Evolutionary conservation across 2,113 vertebrate species (phyloP).

Genomic region (Dolichallabes microphthalmus): DNA sequence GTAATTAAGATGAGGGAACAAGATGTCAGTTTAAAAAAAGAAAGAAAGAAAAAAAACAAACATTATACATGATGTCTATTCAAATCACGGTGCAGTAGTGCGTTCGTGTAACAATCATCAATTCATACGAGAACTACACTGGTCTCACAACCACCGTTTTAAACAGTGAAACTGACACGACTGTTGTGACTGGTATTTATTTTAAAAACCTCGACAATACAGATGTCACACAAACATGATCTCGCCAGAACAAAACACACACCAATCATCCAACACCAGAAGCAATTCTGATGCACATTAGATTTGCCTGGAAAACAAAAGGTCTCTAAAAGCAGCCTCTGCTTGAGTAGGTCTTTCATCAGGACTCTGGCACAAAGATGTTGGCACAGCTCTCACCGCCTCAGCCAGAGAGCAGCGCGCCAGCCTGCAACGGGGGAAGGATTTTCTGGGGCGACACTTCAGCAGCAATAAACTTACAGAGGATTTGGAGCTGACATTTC

Average conservation of each 20-base stretch:
- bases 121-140: neutral
- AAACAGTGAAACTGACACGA: neutral
- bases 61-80: neutral
- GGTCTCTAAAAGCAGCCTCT: neutral
- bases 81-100: neutral
- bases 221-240: neutral
- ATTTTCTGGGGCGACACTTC: slow-evolving; percentile 35
- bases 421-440: slow-evolving; percentile 17
- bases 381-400: slow-evolving; percentile 4
- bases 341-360: slow-evolving; percentile 27
- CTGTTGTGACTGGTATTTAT: neutral
- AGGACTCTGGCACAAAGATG: slow-evolving; percentile 11
- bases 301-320: slow-evolving; percentile 12
- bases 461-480: slow-evolving; percentile 48
- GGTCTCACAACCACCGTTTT: neutral
- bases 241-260: neutral
- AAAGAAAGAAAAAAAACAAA: no score
- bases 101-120: neutral
- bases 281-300: slow-evolving; percentile 5
- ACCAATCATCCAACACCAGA: neutral
- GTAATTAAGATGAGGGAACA: neutral
- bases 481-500: slow-evolving; percentile 51
- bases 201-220: neutral
- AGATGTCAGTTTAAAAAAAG: neutral
- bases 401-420: neutral